Evolutionary conservation across 2,797 vertebrate species (phyloP).

Genomic region (Apogon hyalosoma): DNA sequence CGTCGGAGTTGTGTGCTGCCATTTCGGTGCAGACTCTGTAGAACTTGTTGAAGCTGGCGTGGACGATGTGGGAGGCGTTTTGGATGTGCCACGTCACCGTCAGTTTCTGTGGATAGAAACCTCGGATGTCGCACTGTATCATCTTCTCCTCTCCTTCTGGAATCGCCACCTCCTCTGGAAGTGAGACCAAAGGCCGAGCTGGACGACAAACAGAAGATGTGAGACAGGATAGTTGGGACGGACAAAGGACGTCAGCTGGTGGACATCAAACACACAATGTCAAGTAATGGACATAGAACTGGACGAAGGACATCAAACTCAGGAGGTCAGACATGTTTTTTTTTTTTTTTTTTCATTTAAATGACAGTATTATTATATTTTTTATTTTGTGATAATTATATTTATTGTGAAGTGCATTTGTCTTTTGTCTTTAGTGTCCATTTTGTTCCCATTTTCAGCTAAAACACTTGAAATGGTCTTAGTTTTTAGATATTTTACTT

Average conservation of each 20-base stretch:
- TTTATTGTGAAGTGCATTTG: too few relatives aligned
- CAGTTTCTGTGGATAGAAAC: slow-evolving; percentile 74
- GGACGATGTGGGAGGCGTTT: slow-evolving; percentile 28
- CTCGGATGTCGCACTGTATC: slow-evolving; percentile 70
- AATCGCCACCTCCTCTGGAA: slow-evolving; percentile 58
- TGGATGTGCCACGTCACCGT: slow-evolving; percentile 63
- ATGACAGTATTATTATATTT: too few relatives aligned
- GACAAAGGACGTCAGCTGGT: too few relatives aligned
- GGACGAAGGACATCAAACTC: too few relatives aligned
- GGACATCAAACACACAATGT: neutral
- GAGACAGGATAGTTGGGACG: neutral
- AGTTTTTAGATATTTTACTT: too few relatives aligned
- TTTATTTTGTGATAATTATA: too few relatives aligned
- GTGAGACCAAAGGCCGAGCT: slow-evolving; percentile 70
- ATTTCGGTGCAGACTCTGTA: slow-evolving; percentile 70
- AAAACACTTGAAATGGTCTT: too few relatives aligned
- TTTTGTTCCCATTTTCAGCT: too few relatives aligned
- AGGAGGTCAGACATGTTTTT: too few relatives aligned
- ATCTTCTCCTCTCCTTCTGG: slow-evolving; percentile 69
- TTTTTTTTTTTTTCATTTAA: too few relatives aligned
- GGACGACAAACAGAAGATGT: neutral
- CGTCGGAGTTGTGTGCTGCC: slow-evolving; percentile 46
- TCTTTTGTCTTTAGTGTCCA: too few relatives aligned
- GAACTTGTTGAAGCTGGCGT: neutral
- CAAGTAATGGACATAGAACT: too few relatives aligned